phyloP scores from a whole-genome alignment of 2,888 invertebrate genomes.

The Hoplodrina blanda region DNA sequence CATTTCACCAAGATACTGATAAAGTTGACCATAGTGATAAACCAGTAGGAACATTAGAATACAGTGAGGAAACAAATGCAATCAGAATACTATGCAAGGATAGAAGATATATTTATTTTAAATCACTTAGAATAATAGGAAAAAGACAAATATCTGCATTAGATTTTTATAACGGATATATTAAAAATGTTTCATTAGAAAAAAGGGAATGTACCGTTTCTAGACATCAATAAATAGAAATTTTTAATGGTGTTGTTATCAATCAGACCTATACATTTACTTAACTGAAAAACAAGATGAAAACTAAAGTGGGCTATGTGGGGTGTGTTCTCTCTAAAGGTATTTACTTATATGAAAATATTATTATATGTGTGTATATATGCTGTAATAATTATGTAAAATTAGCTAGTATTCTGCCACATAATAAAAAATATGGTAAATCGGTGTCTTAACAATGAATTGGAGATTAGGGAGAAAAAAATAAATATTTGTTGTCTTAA shows the following conservation, averaged over 20 bases:
- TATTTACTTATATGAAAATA: too few species aligned
- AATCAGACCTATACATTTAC: slow-evolving; percentile 6
- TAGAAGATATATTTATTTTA: slow-evolving; percentile 92
- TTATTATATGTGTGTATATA: neutral
- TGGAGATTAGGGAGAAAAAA: slow-evolving; percentile 21
- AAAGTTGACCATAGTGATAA: slow-evolving; percentile 65
- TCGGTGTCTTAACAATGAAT: neutral
- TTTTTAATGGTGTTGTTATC: slow-evolving; percentile 30
- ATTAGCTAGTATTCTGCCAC: neutral
- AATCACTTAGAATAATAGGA: slow-evolving; percentile 92
- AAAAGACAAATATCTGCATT: slow-evolving; percentile 93
- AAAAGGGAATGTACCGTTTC: slow-evolving; percentile 78
- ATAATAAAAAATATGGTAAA: neutral
- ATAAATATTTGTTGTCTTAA: slow-evolving; percentile 40
- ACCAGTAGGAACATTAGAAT: slow-evolving; percentile 91
- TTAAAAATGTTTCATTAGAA: slow-evolving; percentile 90
- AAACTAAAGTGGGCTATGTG: too few species aligned
- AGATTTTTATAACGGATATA: slow-evolving; percentile 97
- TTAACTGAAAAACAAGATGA: neutral
- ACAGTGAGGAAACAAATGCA: slow-evolving; percentile 89
- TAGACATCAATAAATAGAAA: slow-evolving; percentile 73
- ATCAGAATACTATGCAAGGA: slow-evolving; percentile 93
- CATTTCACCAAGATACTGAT: slow-evolving; percentile 78
- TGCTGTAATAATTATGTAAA: neutral
- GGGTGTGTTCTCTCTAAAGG: neutral